Evolutionary conservation across 2,888 invertebrate genomes (phyloP).

Genomic region (Branchipolynoe longqiensis): DNA sequence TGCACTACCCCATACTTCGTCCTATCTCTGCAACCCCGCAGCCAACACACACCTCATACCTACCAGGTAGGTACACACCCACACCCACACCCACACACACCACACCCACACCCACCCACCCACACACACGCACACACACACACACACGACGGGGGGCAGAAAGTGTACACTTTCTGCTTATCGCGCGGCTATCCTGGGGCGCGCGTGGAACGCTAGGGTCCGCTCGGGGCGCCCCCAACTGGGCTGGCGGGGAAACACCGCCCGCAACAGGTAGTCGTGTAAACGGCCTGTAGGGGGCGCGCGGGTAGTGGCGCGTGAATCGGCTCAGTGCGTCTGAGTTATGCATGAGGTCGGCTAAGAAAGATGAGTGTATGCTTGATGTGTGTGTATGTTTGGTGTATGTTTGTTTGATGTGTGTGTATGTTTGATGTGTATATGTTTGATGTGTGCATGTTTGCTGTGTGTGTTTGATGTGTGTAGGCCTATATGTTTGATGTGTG

Average conservation of each 20-base stretch:
- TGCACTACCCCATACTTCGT: neutral
- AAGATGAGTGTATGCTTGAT: no score
- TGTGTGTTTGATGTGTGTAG: no score
- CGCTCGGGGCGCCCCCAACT: neutral
- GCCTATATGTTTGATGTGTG: no score
- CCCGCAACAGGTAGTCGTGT: slow-evolving; percentile 15
- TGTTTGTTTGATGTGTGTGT: no score
- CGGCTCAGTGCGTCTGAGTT: neutral
- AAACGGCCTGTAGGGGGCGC: neutral
- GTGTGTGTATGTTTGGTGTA: no score
- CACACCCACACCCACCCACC: neutral
- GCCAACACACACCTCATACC: neutral
- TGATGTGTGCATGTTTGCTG: no score
- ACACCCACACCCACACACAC: neutral
- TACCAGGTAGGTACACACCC: neutral
- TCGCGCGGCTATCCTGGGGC: neutral
- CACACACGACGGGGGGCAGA: slow-evolving; percentile 5
- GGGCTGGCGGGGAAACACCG: neutral
- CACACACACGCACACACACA: neutral
- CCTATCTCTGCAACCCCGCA: neutral
- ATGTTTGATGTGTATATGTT: no score
- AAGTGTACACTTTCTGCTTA: neutral
- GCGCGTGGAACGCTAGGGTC: neutral
- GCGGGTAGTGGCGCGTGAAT: slow-evolving; percentile 16
- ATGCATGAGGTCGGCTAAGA: slow-evolving; percentile 6